phyloP scores from a whole-genome alignment of 1,140 invertebrate genomes.

The Tetraneura akinire region DNA sequence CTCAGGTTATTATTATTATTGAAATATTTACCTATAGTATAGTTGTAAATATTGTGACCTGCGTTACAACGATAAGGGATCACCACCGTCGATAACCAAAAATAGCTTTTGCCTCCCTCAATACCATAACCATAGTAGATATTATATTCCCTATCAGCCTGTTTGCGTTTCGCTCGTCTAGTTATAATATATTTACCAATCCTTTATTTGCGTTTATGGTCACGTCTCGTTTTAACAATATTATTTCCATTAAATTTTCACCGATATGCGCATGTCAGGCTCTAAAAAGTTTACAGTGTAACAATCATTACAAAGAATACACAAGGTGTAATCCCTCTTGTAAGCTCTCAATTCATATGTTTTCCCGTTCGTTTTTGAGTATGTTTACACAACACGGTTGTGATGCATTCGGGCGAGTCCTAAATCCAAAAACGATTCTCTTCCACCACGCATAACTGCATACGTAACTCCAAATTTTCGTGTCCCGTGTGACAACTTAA shows the following conservation, averaged over 20 bases:
- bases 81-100: background rate
- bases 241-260: constrained; percentile 22
- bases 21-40: too few species aligned
- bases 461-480: too few species aligned
- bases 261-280: background rate
- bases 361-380: constrained; percentile 9
- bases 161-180: background rate
- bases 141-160: background rate
- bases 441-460: background rate
- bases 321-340: constrained; percentile 38
- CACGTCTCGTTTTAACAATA: constrained; percentile 39
- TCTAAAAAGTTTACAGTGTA: constrained; percentile 28
- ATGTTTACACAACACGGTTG: constrained; percentile 25
- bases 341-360: constrained; percentile 10
- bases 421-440: constrained; percentile 14
- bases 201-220: constrained; percentile 17
- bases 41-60: too few species aligned
- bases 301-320: constrained; percentile 28
- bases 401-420: background rate
- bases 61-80: background rate
- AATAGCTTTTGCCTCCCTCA: background rate
- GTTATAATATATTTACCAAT: background rate
- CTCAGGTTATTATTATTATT: too few species aligned
- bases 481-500: background rate
- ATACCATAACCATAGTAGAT: too few species aligned